phyloP scores from a whole-genome alignment of 2,113 vertebrate species.

The Oncorhynchus tshawytscha region DNA sequence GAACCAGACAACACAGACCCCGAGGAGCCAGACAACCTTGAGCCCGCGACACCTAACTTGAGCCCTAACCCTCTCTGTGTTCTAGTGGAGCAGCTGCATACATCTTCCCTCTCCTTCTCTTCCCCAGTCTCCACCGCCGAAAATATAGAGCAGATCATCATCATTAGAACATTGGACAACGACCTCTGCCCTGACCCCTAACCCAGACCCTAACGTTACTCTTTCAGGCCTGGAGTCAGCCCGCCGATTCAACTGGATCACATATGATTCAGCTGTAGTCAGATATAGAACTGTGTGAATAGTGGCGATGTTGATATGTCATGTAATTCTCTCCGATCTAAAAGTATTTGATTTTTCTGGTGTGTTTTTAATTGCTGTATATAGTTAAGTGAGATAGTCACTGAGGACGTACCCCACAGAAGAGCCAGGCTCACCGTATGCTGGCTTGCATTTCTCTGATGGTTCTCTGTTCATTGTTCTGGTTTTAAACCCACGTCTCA shows the following conservation, averaged over 20 bases:
- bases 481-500: no score
- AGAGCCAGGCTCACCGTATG: no score
- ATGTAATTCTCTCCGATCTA: no score
- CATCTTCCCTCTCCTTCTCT: constrained; percentile 30
- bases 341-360: no score
- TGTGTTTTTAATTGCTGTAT: no score
- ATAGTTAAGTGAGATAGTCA: no score
- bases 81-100: constrained; percentile 70
- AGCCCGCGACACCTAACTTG: constrained; percentile 53
- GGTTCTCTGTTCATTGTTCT: no score
- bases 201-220: not conserved
- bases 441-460: no score
- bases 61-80: constrained; percentile 68
- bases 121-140: constrained; percentile 18
- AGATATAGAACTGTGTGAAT: no score
- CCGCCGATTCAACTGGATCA: not conserved
- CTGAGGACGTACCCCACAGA: no score
- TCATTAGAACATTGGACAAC: constrained; percentile 69
- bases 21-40: constrained; percentile 56
- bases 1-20: constrained; percentile 51
- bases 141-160: constrained; percentile 69
- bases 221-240: not conserved
- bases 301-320: no score
- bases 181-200: not conserved
- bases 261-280: not conserved